A percentile compares a stretch with the other conserved stretches of the same genome.
These are phyloP conservation scores for Chalcosyrphus nemorum DNA, from an alignment of 2,888 invertebrate genomes.

Conservation along the genomic window DNA sequence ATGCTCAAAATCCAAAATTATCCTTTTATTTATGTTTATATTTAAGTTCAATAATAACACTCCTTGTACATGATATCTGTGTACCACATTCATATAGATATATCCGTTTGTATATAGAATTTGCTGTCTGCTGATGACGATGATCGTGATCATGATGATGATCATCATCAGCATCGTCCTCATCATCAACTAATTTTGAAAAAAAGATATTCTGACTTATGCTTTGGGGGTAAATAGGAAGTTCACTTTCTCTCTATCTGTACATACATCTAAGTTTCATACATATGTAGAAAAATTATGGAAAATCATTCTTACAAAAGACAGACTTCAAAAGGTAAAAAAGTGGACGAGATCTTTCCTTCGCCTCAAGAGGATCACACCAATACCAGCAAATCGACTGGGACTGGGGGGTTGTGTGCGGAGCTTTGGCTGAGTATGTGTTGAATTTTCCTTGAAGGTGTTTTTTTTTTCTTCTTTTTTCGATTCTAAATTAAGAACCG, in stretches of 20 bases:
- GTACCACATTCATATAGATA: conserved; percentile 7
- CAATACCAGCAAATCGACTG: not conserved
- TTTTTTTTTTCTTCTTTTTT: conserved; percentile 27
- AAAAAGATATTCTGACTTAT: not conserved
- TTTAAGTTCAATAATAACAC: conserved; percentile 68
- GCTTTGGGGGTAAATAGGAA: conserved; percentile 59
- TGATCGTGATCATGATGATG: conserved; percentile 18
- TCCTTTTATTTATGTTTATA: conserved; percentile 72
- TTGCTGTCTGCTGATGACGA: conserved; percentile 33
- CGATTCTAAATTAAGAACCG: conserved; percentile 66
- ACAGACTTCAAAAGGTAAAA: conserved; percentile 2
- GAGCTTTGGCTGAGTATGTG: conserved; percentile 15
- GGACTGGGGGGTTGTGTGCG: not conserved
- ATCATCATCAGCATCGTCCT: conserved; percentile 28
- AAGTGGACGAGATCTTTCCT: not conserved
- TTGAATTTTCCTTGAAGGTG: conserved; percentile 61
- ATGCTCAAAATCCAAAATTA: conserved; percentile 71
- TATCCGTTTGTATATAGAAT: not conserved
- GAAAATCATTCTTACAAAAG: not conserved
- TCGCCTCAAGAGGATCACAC: conserved; percentile 15
- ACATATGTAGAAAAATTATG: conserved; percentile 14
- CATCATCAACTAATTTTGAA: conserved; percentile 28
- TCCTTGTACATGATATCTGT: conserved; percentile 35
- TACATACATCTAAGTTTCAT: not conserved
- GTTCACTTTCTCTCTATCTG: conserved; percentile 10